Evolutionary conservation across 2,113 vertebrate species (phyloP), one percentile per base, ranked within the genome.

Genomic region (Elgaria multicarinata): DNA sequence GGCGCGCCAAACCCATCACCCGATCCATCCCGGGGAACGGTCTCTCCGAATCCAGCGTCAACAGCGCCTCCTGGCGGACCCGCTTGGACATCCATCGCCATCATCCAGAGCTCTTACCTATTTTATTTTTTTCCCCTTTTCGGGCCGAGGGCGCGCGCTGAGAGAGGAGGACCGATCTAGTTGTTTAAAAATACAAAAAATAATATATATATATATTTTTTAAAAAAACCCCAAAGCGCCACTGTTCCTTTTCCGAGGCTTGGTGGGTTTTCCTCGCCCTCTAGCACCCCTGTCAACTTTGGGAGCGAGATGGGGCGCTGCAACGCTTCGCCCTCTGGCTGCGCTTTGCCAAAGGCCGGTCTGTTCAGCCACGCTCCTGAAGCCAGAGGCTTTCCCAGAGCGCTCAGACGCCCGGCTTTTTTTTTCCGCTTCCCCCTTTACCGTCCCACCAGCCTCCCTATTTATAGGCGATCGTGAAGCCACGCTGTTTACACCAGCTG

Each of bases 401-500:
- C 66, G 77, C 62, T 79, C 76, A n/a, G 26, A 2, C n/a, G 58
- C 46, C 78, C 87, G 87, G 78, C 87, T 82, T 88, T 82, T 55
- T 36, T 24, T 14, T n/a, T n/a, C n/a, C n/a, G n/a, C n/a, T n/a
- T n/a, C n/a, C n/a, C 8, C 91, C 90, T 71, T 85, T 88, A 86
- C 87, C 90, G 89, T 90, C 91, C 93, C 93, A 91, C 90, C 94
- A 76, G 92, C 90, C 84, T 93, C 93, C 89, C 94, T 92, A 92
- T 94, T 96, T 95, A 95, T 96, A 94, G 93, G 53, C 94, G 92
- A 93, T 94, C 94, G 92, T 58, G 92, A 92, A 91, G 93, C 94
- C 95, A 91, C 96, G 95, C 97, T 97, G 97, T 95, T 95, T 94
- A 95, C 96, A 97, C 96, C 96, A 88, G 95, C 96, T 90, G 95